Base-by-base conservation (phyloP, 2,888 invertebrate genomes). In the Oxytorus armatus region DNA sequence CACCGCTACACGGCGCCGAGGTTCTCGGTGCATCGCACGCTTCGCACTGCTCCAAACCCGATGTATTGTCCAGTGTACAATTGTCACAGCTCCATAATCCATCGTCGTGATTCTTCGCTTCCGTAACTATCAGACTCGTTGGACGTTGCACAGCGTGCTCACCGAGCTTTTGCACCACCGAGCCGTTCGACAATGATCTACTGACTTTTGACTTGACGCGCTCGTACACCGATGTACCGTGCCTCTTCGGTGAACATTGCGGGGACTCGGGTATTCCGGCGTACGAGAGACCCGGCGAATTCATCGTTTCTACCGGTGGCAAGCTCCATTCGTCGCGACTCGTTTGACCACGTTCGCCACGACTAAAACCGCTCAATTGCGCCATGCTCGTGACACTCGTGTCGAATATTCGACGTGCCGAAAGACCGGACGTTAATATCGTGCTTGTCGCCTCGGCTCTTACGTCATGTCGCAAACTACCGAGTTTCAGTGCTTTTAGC, bases 11-110 rank as follows among this genome's bases (percentile, higher is more conserved):
- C 1, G 92, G 92, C 16, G 92, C 92, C 57, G 94, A 93, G 72
- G 93, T 93, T 84, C 94, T 92, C 0, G 96, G 96, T 0, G 96
- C 94, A 85, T 96, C 94, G 87, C 97, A 97, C 0, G 96, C 95
- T 86, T 95, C 95, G 90, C 97, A 97, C 79, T 95, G 93, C 4
- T 94, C 94, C 79, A 94, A 93, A 29, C 94, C 93, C 0, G 94
- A 94, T 66, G 94, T 93, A 92, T 97, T 97, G 84, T 96, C 94
- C 39, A 96, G 92, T 0, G 97, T 97, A 89, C 97, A 97, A 86
- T 95, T 94, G 85, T 94, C 94, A 88, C 96, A 96, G 11, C 95
- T 94, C 96, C 96, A 96, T 65, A 90, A 86, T 16, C 88, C 88
- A 44, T 91, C 90, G 36, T 86, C 85, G 1, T 92, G 92, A 7